Base-by-base conservation (phyloP, 2,888 invertebrate genomes). In the Bombylius major region DNA sequence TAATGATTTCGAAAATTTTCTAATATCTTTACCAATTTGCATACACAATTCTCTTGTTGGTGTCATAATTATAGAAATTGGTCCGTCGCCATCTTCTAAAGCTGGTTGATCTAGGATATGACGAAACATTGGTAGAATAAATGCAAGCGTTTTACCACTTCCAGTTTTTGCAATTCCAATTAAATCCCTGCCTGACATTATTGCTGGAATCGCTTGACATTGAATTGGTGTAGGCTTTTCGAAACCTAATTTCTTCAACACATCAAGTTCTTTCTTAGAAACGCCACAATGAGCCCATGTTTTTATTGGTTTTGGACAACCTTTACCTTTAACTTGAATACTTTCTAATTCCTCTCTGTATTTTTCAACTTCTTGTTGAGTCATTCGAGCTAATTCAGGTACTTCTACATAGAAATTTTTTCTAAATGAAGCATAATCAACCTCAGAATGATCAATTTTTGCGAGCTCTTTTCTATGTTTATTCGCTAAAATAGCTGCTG, bases 131-230 rank as follows among this genome's bases (percentile, higher is more conserved):
- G 99, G 99, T 57, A 99, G 75, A 57, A 99, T 83, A 74, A 99
- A 99, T 0, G 98, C 99, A 53, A 99, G 75, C 1, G 99, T 99
- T 77, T 99, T 99, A 42, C 99, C 99, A 68, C 95, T 95, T 49
- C 98, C 98, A 0, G 99, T 99, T 77, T 99, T 99, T 3, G 99
- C 99, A 70, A 99, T 99, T 55, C 98, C 98, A 67, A 99, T 99
- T 59, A 99, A 78, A 76, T 99, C 97, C 57, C 97, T 83, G 62
- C 90, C 91, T 52, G 89, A 91, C 97, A 99, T 97, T 59, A 99
- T 91, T 34, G 93, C 91, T 5, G 93, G 92, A 67, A 99, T 91
- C 4, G 97, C 98, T 76, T 99, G 99, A 55, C 92, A 87, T 75
- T 99, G 99, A 67, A 99, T 99, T 0, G 99, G 98, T 1, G 99